phyloP scores from a whole-genome alignment of 2,888 invertebrate genomes.

The Pseudococcus jackbeardsleyi region DNA sequence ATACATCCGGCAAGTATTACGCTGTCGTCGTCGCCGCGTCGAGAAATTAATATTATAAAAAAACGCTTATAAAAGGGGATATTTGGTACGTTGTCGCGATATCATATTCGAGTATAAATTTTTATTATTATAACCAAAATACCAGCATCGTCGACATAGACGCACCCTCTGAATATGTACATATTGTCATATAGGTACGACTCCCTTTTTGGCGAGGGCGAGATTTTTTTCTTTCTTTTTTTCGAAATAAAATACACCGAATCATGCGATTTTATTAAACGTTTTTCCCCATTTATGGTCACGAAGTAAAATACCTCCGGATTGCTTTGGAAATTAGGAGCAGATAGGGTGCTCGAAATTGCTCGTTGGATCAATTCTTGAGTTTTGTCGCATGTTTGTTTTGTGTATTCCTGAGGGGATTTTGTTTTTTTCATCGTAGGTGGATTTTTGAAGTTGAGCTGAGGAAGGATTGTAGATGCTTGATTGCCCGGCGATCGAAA shows the following conservation, averaged over 20 bases:
- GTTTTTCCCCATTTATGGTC: constrained; percentile 26
- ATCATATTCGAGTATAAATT: constrained; percentile 9
- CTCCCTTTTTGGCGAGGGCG: neutral
- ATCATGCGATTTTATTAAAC: constrained; percentile 47
- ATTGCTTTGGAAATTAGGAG: neutral
- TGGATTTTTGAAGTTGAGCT: neutral
- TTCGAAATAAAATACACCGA: constrained; percentile 3
- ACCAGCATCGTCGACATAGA: neutral
- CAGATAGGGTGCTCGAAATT: neutral
- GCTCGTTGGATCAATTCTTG: neutral
- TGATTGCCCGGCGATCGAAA: no score
- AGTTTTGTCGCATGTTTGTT: neutral
- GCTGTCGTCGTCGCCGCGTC: neutral
- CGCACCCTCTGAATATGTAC: neutral
- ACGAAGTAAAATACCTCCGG: constrained; percentile 28
- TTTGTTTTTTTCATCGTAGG: neutral
- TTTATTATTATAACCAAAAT: constrained; percentile 32
- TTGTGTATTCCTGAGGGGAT: neutral
- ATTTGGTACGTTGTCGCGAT: neutral
- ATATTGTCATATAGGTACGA: constrained; percentile 5
- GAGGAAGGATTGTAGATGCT: no score
- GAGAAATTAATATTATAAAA: constrained; percentile 23
- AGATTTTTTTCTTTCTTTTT: neutral
- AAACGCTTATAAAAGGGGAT: neutral
- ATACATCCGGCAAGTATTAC: neutral